A percentile compares a stretch with the other conserved stretches of the same genome.
Conservation (phyloP, 2,888 invertebrate species). For the Athalia rosae region DNA sequence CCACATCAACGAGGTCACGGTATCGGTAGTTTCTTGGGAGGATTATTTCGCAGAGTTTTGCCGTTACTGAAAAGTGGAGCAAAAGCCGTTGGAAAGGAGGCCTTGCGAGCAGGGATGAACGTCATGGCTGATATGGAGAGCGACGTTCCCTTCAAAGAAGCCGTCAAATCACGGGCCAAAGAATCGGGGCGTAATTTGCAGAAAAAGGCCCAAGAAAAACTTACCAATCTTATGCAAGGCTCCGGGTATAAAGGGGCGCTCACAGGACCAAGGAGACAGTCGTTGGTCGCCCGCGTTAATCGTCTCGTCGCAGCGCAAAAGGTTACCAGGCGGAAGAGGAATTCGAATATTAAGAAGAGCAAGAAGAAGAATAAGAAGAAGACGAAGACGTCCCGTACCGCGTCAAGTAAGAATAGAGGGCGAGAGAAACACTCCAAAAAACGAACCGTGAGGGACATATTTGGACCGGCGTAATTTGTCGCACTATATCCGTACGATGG, state of each 20-base stretch:
- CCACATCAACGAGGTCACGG: constrained; percentile 48
- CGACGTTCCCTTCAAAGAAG: background rate
- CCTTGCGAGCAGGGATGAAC: constrained; percentile 18
- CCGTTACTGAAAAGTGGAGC: constrained; percentile 31
- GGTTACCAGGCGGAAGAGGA: background rate
- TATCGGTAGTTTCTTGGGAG: constrained; percentile 49
- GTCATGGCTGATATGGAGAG: constrained; percentile 28
- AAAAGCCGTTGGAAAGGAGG: constrained; percentile 35
- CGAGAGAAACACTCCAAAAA: background rate
- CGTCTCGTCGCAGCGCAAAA: background rate
- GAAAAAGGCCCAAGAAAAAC: background rate
- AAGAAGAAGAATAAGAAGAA: background rate
- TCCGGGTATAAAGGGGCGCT: background rate
- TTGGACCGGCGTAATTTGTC: constrained; percentile 15
- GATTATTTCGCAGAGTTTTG: constrained; percentile 47
- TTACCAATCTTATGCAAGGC: background rate
- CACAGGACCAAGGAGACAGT: background rate
- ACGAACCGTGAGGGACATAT: constrained; percentile 28
- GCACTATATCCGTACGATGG: constrained; percentile 46
- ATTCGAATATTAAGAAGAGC: background rate
- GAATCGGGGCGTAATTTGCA: background rate
- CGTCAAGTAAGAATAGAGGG: no score
- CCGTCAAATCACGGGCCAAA: background rate
- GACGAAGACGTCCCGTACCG: background rate
- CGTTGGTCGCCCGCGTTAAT: background rate